These are phyloP conservation scores for Eudemis profundana DNA, from an alignment of 2,888 invertebrate species.

Conservation along the genomic window DNA sequence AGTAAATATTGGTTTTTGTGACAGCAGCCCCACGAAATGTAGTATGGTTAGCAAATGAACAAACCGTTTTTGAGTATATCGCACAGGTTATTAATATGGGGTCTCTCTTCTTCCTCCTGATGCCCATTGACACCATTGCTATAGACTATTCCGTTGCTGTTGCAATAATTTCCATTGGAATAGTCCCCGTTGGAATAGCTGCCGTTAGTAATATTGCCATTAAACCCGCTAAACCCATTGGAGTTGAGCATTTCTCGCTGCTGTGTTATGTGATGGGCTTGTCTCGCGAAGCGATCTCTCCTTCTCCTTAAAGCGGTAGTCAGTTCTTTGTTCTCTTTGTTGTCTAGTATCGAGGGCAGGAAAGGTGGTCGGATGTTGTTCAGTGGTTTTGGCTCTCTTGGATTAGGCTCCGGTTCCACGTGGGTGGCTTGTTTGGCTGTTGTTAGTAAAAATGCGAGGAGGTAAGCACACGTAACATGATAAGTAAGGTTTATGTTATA, in stretches of 20 bases:
- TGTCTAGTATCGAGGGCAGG: slow-evolving; percentile 66
- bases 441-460: slow-evolving; percentile 72
- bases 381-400: slow-evolving; percentile 58
- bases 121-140: slow-evolving; percentile 60
- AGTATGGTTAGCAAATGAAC: slow-evolving; percentile 73
- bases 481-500: slow-evolving; percentile 10
- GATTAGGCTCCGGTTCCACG: slow-evolving; percentile 62
- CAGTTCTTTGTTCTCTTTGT: slow-evolving; percentile 87
- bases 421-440: slow-evolving; percentile 62
- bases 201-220: slow-evolving; percentile 53
- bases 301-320: slow-evolving; percentile 92
- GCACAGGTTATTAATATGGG: slow-evolving; percentile 54
- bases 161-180: slow-evolving; percentile 42
- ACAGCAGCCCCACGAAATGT: slow-evolving; percentile 6
- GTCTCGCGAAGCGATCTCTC: slow-evolving; percentile 93
- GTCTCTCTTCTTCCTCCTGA: slow-evolving; percentile 58
- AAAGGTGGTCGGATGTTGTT: slow-evolving; percentile 59
- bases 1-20: background rate
- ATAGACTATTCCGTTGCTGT: slow-evolving; percentile 49
- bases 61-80: slow-evolving; percentile 79
- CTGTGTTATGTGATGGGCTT: slow-evolving; percentile 93
- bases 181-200: slow-evolving; percentile 45
- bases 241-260: slow-evolving; percentile 87
- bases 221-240: slow-evolving; percentile 59
- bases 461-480: slow-evolving; percentile 50